Evolutionary conservation across 1,140 invertebrate genomes (phyloP), one percentile per base, ranked within the genome.

Genomic region (Drosophila burlai): DNA sequence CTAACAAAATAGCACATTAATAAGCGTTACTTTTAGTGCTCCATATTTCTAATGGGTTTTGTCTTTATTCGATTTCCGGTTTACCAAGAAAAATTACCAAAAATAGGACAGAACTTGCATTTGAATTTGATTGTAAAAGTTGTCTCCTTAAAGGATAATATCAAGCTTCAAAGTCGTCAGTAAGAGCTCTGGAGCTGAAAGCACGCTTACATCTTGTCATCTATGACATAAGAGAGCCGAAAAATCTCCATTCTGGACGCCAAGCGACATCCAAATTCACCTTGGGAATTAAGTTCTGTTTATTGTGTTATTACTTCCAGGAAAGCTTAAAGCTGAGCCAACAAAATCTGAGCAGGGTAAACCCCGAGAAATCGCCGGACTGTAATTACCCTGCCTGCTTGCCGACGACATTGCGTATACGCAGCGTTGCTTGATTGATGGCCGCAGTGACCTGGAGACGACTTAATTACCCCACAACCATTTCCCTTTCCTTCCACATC

Each of bases 371-470:
- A 45, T 45, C 29, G 16, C 29, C 13, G 40, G 34, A 42, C 63
- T 50, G 52, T 73, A 73, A 73, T 73, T 73, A 73, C 52, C 18
- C 34, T 16, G 34, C 52, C 40, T 16, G 34, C 52, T 36, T 24
- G 52, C 15, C 52, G 18, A 21, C 52, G n/a, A 29, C 36, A 42
- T 69, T 69, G 71, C 62, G 67, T 72, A 66, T 72, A 60, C 65
- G 47, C 80, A 62, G 65, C 10, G 61, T 45, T 63, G 52, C 36
- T 87, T 87, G 84, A 87, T 89, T 89, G 83, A 89, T 87, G 76
- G 81, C 47, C 52, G 42, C 36, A 38, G 55, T 47, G 64, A 71
- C 67, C 67, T 68, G 65, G 52, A 58, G 40, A 84, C 47, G 42
- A 61, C 67, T 80, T 86, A 80, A 86, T 86, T 86, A 78, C 64